These are phyloP conservation scores for Tricholauxania praeusta DNA, from an alignment of 2,888 invertebrate genomes.

Conservation along the genomic window DNA sequence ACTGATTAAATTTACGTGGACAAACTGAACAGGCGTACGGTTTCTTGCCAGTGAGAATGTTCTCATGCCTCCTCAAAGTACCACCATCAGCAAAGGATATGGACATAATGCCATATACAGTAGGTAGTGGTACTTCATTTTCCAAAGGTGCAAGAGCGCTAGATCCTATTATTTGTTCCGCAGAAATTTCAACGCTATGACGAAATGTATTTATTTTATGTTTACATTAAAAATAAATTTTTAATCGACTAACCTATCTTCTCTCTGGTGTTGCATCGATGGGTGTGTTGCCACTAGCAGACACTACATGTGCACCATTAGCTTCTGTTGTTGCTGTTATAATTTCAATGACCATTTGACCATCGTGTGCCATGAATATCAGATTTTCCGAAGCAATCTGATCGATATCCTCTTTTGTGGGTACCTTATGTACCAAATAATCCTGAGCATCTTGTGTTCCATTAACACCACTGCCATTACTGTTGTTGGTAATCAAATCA, in stretches of 20 bases:
- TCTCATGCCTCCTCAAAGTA: constrained; percentile 85
- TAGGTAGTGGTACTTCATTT: constrained; percentile 81
- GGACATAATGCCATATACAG: constrained; percentile 77
- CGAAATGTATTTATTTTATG: too few species aligned
- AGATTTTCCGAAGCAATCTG: constrained; percentile 76
- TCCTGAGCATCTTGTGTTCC: constrained; percentile 32
- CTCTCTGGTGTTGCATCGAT: too few species aligned
- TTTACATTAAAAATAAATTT: too few species aligned
- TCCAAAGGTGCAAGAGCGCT: constrained; percentile 69
- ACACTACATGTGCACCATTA: too few species aligned
- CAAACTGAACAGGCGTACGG: constrained; percentile 90
- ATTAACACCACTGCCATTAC: background rate
- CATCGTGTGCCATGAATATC: constrained; percentile 74
- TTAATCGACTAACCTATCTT: too few species aligned
- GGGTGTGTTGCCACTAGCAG: too few species aligned
- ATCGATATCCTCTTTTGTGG: constrained; percentile 64
- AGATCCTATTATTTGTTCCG: too few species aligned
- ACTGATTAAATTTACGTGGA: constrained; percentile 88
- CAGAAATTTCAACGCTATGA: too few species aligned
- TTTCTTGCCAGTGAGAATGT: constrained; percentile 88
- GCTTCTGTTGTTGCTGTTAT: too few species aligned
- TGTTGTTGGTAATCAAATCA: constrained; percentile 9
- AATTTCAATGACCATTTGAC: too few species aligned
- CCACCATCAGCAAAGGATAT: constrained; percentile 89
- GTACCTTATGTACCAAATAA: constrained; percentile 44